Evolutionary conservation across 2,888 invertebrate genomes (phyloP).

Genomic region (Tubiluchus corallicola): DNA sequence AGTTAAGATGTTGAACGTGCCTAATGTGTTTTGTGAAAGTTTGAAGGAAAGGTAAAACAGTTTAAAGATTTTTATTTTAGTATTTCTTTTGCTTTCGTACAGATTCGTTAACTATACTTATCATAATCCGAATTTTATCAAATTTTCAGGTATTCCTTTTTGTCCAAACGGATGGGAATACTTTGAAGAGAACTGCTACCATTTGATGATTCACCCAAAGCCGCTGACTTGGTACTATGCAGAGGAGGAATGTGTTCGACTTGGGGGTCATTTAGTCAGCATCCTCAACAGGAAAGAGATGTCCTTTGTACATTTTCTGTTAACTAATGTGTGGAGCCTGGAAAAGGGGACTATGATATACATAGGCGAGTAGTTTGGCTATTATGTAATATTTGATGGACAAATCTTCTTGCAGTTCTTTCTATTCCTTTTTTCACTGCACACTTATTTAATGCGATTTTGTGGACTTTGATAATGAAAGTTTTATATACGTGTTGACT

Average conservation of each 20-base stretch:
- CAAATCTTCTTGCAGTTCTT: neutral
- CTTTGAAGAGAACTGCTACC: slow-evolving; percentile 18
- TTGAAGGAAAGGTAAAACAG: too few relatives aligned
- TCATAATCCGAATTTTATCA: too few relatives aligned
- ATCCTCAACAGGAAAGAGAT: slow-evolving; percentile 21
- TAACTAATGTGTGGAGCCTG: slow-evolving; percentile 18
- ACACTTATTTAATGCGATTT: too few relatives aligned
- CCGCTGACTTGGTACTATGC: slow-evolving; percentile 21
- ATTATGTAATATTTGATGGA: neutral
- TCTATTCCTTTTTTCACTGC: neutral
- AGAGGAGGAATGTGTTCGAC: slow-evolving; percentile 15
- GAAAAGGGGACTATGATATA: slow-evolving; percentile 17
- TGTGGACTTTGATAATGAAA: too few relatives aligned
- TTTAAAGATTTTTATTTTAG: too few relatives aligned
- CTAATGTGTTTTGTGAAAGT: too few relatives aligned
- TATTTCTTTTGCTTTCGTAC: too few relatives aligned
- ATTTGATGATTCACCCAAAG: slow-evolving; percentile 14
- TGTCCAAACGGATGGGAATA: slow-evolving; percentile 17
- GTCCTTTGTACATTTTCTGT: slow-evolving; percentile 19
- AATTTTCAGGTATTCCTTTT: slow-evolving; percentile 13
- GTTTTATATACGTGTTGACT: too few relatives aligned
- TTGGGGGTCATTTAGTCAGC: slow-evolving; percentile 21
- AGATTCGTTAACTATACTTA: too few relatives aligned
- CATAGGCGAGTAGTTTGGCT: slow-evolving; percentile 15
- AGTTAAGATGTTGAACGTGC: too few relatives aligned